phyloP scores from a whole-genome alignment of 2,113 vertebrate genomes.

The Leucosticte australis region DNA sequence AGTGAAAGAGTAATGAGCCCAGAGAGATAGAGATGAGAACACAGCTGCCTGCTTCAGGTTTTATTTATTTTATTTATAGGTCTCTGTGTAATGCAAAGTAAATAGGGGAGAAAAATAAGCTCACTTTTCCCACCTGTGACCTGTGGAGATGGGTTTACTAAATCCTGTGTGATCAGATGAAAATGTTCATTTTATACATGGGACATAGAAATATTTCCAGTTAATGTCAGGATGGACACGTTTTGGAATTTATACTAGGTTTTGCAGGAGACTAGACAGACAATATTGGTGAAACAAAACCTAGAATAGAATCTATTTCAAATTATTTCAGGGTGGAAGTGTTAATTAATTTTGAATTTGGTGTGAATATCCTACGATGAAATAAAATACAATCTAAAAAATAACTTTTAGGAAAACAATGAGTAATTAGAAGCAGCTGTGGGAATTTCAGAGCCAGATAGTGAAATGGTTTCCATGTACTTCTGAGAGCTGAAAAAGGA shows the following conservation, averaged over 20 bases:
- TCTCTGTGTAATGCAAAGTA: background rate
- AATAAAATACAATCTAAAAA: slow-evolving; percentile 12
- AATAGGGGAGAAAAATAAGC: background rate
- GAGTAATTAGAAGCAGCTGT: background rate
- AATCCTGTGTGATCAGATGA: background rate
- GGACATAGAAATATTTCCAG: background rate
- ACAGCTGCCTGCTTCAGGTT: background rate
- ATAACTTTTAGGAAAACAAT: background rate
- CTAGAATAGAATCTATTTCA: background rate
- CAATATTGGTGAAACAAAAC: background rate
- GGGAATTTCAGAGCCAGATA: background rate
- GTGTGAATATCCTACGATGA: background rate
- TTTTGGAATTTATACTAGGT: background rate
- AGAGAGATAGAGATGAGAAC: background rate
- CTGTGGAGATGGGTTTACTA: background rate
- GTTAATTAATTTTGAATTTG: background rate
- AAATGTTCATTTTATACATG: background rate
- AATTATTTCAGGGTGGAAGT: background rate
- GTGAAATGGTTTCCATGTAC: background rate
- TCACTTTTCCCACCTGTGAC: background rate
- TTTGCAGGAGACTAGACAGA: background rate
- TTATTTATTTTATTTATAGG: background rate
- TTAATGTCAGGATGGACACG: background rate
- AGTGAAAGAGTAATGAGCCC: background rate
- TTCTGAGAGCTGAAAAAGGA: background rate